A percentile compares a stretch with the other conserved stretches of the same genome.
Conservation (phyloP, 2,888 invertebrate species). For the Apocheima hispidaria region DNA sequence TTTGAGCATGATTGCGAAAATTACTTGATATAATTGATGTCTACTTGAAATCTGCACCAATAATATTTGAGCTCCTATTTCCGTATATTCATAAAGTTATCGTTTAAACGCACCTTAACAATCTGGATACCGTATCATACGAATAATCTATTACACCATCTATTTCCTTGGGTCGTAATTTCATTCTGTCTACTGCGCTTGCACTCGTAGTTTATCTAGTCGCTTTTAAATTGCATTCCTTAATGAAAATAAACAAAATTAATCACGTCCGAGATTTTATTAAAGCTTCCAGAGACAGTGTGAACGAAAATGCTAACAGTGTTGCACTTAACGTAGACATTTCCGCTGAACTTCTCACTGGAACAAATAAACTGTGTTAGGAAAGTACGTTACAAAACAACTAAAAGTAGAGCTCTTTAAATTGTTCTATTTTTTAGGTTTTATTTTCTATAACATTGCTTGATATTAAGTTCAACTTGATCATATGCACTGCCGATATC, state of each 20-base stretch:
- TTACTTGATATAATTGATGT: too few species aligned
- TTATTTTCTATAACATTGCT: not conserved
- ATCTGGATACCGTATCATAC: not conserved
- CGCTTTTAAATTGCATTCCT: conserved; percentile 6
- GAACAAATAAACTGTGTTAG: conserved; percentile 71
- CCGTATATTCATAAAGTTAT: not conserved
- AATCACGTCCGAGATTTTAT: conserved; percentile 79
- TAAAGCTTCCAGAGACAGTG: conserved; percentile 65
- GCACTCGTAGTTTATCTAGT: not conserved
- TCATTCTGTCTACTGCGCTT: not conserved
- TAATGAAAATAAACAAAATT: conserved; percentile 59
- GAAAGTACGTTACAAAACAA: not conserved
- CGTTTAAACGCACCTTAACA: not conserved
- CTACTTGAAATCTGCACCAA: too few species aligned
- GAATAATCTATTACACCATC: not conserved
- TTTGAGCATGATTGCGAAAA: too few species aligned
- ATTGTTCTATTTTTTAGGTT: not conserved
- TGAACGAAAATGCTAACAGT: conserved; percentile 75
- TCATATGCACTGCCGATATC: not conserved
- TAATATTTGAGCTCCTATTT: too few species aligned
- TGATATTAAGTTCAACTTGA: not conserved
- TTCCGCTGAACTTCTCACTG: conserved; percentile 77
- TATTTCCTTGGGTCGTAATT: not conserved
- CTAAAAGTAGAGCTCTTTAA: not conserved
- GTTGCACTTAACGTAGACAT: conserved; percentile 69